phyloP scores from a whole-genome alignment of 2,888 invertebrate genomes.

The Myopa tessellatipennis region DNA sequence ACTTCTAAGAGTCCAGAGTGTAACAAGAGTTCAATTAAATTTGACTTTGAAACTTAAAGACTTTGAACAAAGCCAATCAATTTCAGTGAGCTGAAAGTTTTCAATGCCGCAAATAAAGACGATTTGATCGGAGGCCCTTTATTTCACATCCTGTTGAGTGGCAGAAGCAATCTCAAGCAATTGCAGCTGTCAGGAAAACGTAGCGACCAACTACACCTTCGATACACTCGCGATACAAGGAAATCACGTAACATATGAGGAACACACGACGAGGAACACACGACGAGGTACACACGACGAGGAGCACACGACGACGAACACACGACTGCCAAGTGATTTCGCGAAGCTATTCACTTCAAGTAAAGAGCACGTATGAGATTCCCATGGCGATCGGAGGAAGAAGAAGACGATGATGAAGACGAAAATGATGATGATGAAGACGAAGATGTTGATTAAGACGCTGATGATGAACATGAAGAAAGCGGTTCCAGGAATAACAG shows the following conservation, averaged over 20 bases:
- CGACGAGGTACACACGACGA: background rate
- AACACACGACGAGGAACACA: conserved; percentile 14
- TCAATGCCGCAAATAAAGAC: too few relatives aligned
- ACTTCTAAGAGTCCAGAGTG: too few relatives aligned
- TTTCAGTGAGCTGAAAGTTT: too few relatives aligned
- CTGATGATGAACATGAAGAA: background rate
- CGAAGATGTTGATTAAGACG: background rate
- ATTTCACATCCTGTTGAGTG: background rate
- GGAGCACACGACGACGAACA: conserved; percentile 19
- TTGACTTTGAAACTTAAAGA: background rate
- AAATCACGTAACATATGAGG: conserved; percentile 36
- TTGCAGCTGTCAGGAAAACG: background rate
- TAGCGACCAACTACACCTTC: background rate
- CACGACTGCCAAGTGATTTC: too few relatives aligned
- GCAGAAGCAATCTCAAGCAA: background rate
- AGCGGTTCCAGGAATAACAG: conserved; percentile 31
- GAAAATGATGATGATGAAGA: background rate
- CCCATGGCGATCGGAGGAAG: conserved; percentile 53
- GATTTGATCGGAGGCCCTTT: background rate
- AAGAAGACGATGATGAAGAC: too few relatives aligned
- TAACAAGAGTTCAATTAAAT: background rate
- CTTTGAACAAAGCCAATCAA: too few relatives aligned
- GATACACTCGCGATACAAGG: background rate
- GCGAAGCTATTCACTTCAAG: background rate
- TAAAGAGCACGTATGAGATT: conserved; percentile 62